Evolutionary conservation across 2,888 invertebrate genomes (phyloP).

Genomic region (Chirona hameri): DNA sequence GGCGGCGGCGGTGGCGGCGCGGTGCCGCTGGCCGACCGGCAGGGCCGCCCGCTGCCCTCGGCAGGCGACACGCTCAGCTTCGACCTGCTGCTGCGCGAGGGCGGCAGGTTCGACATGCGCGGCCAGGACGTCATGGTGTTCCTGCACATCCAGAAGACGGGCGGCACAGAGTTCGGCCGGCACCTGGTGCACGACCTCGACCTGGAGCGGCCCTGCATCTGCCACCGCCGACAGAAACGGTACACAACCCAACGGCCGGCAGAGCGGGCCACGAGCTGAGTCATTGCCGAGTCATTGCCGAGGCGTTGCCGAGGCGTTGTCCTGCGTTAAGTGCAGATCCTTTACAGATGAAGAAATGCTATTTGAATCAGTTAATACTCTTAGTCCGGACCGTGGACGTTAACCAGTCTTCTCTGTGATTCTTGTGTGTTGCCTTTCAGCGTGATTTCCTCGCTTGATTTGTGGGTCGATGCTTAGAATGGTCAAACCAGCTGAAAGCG

Average conservation of each 20-base stretch:
- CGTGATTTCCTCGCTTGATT: too few relatives aligned
- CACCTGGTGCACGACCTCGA: conserved; percentile 94
- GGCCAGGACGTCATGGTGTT: conserved; percentile 96
- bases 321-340: too few relatives aligned
- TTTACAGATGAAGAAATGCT: too few relatives aligned
- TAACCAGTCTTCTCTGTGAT: too few relatives aligned
- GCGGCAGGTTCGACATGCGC: conserved; percentile 80
- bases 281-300: too few relatives aligned
- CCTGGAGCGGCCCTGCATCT: conserved; percentile 86
- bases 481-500: too few relatives aligned
- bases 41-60: conserved; percentile 2
- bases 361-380: too few relatives aligned
- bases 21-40: neutral
- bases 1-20: neutral
- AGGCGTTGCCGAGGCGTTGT: neutral
- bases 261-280: neutral
- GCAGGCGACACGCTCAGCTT: conserved; percentile 28
- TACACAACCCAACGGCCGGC: conserved; percentile 45
- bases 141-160: conserved; percentile 98
- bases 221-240: conserved; percentile 80
- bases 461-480: too few relatives aligned
- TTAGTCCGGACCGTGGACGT: too few relatives aligned
- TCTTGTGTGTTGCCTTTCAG: too few relatives aligned
- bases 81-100: conserved; percentile 38
- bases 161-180: conserved; percentile 93